phyloP scores from a whole-genome alignment of 2,113 vertebrate species.

The Proteles cristata region DNA sequence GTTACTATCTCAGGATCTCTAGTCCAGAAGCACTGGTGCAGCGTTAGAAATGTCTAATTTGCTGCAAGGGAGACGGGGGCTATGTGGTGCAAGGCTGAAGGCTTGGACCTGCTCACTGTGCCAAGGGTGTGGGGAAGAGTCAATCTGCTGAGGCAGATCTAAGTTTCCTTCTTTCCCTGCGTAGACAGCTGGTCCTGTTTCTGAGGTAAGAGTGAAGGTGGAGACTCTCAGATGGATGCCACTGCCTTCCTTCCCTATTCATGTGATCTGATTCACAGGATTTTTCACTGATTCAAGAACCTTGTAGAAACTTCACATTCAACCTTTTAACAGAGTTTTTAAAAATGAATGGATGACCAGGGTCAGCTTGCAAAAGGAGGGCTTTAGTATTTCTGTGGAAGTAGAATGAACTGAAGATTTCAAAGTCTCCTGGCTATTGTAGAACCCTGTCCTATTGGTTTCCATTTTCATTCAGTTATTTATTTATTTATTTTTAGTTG shows the following conservation, averaged over 20 bases:
- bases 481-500: not conserved
- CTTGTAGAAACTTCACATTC: not conserved
- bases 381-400: not conserved
- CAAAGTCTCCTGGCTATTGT: not conserved
- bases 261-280: not conserved
- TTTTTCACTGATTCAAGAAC: not conserved
- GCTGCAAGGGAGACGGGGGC: not conserved
- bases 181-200: not conserved
- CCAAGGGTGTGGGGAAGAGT: not conserved
- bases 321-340: not conserved
- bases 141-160: too few relatives aligned
- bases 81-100: not conserved
- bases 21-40: not conserved
- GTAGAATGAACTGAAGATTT: not conserved
- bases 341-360: not conserved
- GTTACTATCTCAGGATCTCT: not conserved
- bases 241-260: not conserved
- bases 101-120: accelerated
- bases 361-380: not conserved
- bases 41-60: not conserved
- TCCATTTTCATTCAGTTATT: not conserved
- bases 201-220: not conserved
- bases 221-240: not conserved
- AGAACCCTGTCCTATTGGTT: not conserved
- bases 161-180: not conserved